phyloP scores from a whole-genome alignment of 2,113 vertebrate species.

The Rhinoptilus africanus region DNA sequence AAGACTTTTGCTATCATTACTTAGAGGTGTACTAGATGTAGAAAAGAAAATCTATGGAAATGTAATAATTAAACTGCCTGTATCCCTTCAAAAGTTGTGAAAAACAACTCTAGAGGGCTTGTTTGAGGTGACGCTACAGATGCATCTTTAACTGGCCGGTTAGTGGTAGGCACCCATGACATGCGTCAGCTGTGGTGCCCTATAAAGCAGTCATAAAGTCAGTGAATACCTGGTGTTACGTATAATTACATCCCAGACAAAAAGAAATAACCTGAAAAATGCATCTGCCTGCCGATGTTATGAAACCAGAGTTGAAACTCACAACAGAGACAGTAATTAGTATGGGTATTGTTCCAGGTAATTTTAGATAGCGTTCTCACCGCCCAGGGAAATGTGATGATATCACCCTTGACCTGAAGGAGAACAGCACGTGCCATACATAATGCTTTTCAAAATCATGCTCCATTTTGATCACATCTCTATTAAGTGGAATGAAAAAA shows the following conservation, averaged over 20 bases:
- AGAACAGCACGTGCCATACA: not conserved
- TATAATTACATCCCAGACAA: conserved; percentile 41
- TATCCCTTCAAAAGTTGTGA: not conserved
- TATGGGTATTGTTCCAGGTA: not conserved
- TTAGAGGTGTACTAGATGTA: not conserved
- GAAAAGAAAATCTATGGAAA: not conserved
- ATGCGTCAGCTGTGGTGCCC: not conserved
- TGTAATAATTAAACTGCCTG: not conserved
- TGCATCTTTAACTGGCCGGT: not conserved
- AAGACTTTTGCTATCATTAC: not conserved
- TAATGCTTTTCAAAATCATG: not conserved
- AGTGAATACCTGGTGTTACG: not conserved
- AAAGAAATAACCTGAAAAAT: conserved; percentile 29
- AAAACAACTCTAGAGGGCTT: not conserved
- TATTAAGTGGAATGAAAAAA: not conserved
- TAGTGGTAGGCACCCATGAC: not conserved
- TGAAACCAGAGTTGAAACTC: not conserved
- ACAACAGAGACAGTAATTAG: conserved; percentile 36
- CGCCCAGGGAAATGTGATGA: not conserved
- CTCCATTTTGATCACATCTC: not conserved
- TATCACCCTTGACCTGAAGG: not conserved
- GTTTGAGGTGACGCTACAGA: not conserved
- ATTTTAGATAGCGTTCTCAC: conserved; percentile 8
- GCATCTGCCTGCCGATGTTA: not conserved
- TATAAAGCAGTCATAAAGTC: not conserved